Evolutionary conservation across 1,140 invertebrate species (phyloP).

Genomic region (Teleogryllus occipitalis): DNA sequence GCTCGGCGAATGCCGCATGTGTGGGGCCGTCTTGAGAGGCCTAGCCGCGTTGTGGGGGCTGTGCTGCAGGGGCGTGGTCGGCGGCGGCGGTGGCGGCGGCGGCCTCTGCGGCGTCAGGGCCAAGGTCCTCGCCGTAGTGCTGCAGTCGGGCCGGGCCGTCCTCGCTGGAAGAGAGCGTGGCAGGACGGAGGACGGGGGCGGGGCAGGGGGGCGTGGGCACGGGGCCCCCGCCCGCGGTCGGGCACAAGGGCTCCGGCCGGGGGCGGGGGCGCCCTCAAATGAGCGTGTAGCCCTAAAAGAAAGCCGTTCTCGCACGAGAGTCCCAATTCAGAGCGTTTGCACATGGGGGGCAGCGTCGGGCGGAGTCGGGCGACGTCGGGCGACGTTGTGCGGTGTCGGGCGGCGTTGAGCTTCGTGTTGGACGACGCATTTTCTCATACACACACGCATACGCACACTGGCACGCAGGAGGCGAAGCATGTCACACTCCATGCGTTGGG

Average conservation of each 20-base stretch:
- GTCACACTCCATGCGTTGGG: constrained; percentile 22
- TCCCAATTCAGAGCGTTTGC: constrained; percentile 2
- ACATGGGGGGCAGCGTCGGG: background rate
- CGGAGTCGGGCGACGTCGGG: background rate
- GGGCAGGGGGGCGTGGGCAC: no score
- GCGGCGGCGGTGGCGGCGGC: no score
- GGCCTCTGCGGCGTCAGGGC: no score
- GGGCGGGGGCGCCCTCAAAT: constrained; percentile 2
- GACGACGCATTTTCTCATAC: no score
- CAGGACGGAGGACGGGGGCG: background rate
- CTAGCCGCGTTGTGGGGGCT: no score
- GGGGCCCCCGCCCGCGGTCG: constrained; percentile 14
- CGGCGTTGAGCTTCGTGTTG: no score
- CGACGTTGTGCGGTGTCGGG: background rate
- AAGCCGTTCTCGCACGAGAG: constrained; percentile 22
- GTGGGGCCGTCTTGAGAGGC: no score
- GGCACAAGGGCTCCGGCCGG: constrained; percentile 7
- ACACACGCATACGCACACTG: no score
- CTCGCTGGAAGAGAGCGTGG: background rate
- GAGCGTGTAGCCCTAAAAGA: constrained; percentile 22
- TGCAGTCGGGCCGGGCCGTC: no score
- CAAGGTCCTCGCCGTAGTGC: no score
- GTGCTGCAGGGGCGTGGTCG: no score
- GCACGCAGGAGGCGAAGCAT: constrained; percentile 27
- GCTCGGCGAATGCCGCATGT: no score